Base-by-base conservation (phyloP, 2,888 invertebrate genomes). In the Acronicta psi region DNA sequence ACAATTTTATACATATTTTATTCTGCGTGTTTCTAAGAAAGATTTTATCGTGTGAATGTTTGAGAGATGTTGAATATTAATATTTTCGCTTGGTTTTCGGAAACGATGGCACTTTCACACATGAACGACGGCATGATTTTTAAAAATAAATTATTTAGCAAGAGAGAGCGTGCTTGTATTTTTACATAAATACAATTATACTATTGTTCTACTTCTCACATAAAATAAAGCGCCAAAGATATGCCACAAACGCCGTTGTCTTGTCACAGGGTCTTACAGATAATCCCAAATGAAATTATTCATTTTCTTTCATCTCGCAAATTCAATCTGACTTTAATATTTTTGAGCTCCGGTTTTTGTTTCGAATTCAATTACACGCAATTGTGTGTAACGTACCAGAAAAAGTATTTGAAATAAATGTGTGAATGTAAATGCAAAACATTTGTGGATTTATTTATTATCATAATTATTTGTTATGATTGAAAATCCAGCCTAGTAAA, bases 21-120 rank as follows among this genome's bases (percentile, higher is more conserved):
- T 23, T 23, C 6, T 23, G 23, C 23, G 23, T 23, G 7, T 23
- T 23, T 23, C 7, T 23, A 25, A 8, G 20, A 20, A 13, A 18
- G 7, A 17, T 51, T 44, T 68, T 47, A 23, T 20, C 23, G 18
- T 47, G 40, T 47, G 43, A 41, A 47, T 37, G 43, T 49, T n/a
- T 11, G 36, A 44, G 54, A 61, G 61, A 31, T n/a, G 36, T 29
- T 64, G 69, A 69, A 64, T 64, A 69, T 64, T 61, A 47, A 64
- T 61, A 54, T 44, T 8, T 14, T 25, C 13, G 40, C 40, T n/a
- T 17, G 36, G n/a, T 47, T 52, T 47, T 13, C 8, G 17, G 14
- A 25, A 25, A 25, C 9, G 9, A 9, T 25, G 23, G 2, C 7
- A 23, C 6, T 23, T 5, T 23, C 23, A 23, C 23, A 6, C 23